Evolutionary conservation across 2,797 vertebrate genomes (phyloP).

Genomic region (Telmatherina bonti): DNA sequence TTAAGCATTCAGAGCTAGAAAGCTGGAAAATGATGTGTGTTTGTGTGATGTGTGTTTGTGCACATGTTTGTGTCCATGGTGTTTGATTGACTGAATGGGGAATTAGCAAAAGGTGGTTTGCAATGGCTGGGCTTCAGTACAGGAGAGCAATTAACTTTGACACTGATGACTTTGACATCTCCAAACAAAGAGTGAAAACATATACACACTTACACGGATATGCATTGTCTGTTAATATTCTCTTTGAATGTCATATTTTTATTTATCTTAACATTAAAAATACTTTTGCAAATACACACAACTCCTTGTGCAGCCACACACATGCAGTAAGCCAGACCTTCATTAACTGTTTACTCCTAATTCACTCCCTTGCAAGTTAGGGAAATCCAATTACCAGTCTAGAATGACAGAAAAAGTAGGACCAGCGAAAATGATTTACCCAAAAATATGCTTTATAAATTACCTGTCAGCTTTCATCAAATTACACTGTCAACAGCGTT

Average conservation of each 20-base stretch:
- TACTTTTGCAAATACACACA: slow-evolving; percentile 4
- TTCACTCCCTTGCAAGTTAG: slow-evolving; percentile 66
- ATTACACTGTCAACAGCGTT: slow-evolving; percentile 72
- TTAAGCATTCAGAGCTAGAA: background rate
- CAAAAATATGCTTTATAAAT: slow-evolving; percentile 85
- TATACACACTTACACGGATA: slow-evolving; percentile 9
- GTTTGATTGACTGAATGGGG: slow-evolving; percentile 62
- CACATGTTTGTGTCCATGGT: slow-evolving; percentile 27
- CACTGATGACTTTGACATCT: slow-evolving; percentile 37
- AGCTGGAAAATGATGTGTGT: slow-evolving; percentile 4
- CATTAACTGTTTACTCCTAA: slow-evolving; percentile 73
- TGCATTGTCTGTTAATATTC: slow-evolving; percentile 24
- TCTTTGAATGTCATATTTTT: slow-evolving; percentile 1
- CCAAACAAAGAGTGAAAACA: background rate
- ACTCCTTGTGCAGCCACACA: slow-evolving; percentile 4
- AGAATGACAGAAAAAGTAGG: slow-evolving; percentile 65
- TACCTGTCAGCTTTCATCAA: slow-evolving; percentile 84
- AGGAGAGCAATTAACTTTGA: slow-evolving; percentile 70
- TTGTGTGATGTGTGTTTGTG: too few relatives aligned
- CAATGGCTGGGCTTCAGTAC: slow-evolving; percentile 65
- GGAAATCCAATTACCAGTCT: slow-evolving; percentile 76
- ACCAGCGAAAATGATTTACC: slow-evolving; percentile 73
- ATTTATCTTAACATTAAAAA: slow-evolving; percentile 16
- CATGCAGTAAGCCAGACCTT: slow-evolving; percentile 32
- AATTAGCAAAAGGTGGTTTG: slow-evolving; percentile 61